phyloP scores from a whole-genome alignment of 2,113 vertebrate genomes.

The Paratilapia polleni region DNA sequence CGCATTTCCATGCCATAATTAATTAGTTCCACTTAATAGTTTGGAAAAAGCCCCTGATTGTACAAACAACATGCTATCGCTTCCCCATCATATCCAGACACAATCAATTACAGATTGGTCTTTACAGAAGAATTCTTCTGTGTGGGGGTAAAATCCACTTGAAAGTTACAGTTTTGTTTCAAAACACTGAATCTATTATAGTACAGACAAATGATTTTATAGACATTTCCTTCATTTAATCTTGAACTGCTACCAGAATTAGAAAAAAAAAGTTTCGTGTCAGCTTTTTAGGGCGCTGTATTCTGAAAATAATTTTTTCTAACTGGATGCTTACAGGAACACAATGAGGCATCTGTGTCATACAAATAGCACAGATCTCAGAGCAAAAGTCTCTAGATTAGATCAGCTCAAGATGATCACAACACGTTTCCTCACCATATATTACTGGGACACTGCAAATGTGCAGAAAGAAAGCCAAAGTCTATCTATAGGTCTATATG shows the following conservation, averaged over 20 bases:
- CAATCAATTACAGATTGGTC: slow-evolving; percentile 56
- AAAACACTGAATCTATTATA: not conserved
- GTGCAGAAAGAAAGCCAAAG: not conserved
- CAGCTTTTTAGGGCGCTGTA: not conserved
- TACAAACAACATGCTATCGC: slow-evolving; percentile 61
- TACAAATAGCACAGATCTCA: not conserved
- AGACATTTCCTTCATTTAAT: not conserved
- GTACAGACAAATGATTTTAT: slow-evolving; percentile 13
- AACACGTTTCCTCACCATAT: not conserved
- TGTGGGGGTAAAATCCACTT: slow-evolving; percentile 2
- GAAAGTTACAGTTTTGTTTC: slow-evolving; percentile 1
- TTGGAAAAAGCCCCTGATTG: slow-evolving; percentile 74
- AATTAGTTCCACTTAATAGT: slow-evolving; percentile 77
- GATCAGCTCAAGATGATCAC: not conserved
- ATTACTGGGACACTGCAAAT: not conserved
- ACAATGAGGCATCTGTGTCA: not conserved
- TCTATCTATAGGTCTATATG: not conserved
- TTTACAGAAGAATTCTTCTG: slow-evolving; percentile 9
- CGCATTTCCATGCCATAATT: slow-evolving; percentile 77
- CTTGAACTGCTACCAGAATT: not conserved
- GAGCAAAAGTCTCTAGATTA: not conserved
- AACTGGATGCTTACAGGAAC: not conserved
- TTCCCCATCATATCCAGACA: slow-evolving; percentile 55
- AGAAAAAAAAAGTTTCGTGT: not conserved
- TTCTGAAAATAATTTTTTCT: accelerated